Evolutionary conservation across 2,888 invertebrate genomes (phyloP).

Genomic region (Spodoptera littoralis): DNA sequence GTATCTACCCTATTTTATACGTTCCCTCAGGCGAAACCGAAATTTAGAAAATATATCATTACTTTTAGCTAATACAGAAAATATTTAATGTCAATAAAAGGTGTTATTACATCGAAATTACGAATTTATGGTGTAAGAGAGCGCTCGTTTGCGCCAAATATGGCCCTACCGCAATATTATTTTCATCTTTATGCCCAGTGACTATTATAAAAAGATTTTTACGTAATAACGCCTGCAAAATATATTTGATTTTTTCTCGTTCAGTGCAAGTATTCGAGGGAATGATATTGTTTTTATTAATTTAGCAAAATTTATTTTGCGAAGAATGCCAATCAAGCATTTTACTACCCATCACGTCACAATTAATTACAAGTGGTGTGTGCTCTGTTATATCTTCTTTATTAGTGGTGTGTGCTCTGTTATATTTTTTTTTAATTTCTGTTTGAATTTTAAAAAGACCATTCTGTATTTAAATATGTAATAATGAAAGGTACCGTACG

Average conservation of each 20-base stretch:
- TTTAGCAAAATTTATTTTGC: no score
- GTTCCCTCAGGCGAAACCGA: slow-evolving; percentile 1
- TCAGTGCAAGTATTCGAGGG: background rate
- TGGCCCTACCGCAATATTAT: slow-evolving; percentile 29
- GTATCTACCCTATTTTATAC: background rate
- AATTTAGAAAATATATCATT: slow-evolving; percentile 7
- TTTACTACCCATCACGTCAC: no score
- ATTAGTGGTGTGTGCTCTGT: no score
- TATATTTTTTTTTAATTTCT: no score
- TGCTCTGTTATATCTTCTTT: no score
- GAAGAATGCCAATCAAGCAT: no score
- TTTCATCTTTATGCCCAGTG: slow-evolving; percentile 29
- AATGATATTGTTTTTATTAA: background rate
- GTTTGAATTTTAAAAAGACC: no score
- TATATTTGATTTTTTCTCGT: background rate
- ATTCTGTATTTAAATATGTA: no score
- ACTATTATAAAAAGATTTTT: slow-evolving; percentile 30
- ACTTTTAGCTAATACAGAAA: slow-evolving; percentile 18
- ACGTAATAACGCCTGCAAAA: slow-evolving; percentile 10
- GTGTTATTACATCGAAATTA: slow-evolving; percentile 39
- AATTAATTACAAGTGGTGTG: no score
- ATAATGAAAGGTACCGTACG: no score
- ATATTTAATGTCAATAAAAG: slow-evolving; percentile 42
- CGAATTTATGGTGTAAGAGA: slow-evolving; percentile 28
- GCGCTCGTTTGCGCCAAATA: slow-evolving; percentile 22